phyloP scores from a whole-genome alignment of 2,797 vertebrate genomes.

The Coluber constrictor region DNA sequence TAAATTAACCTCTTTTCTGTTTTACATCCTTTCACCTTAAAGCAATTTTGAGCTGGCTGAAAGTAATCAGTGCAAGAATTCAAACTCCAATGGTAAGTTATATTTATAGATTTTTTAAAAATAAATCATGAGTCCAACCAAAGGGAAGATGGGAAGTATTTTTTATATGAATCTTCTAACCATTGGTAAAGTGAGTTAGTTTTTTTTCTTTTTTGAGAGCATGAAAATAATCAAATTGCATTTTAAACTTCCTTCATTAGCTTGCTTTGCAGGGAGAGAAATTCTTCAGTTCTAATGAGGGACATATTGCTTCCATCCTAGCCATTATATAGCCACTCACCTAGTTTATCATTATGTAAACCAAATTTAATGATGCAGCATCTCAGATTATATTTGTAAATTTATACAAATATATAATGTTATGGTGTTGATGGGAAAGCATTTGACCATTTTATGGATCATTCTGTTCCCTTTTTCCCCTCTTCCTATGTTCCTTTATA shows the following conservation, averaged over 20 bases:
- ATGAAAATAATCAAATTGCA: neutral
- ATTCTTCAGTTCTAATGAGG: neutral
- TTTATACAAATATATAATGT: neutral
- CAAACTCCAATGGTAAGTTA: slow-evolving; percentile 59
- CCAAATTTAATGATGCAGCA: neutral
- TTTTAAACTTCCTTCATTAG: neutral
- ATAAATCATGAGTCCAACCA: neutral
- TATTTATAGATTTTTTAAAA: neutral
- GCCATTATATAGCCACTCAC: neutral
- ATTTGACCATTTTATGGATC: neutral
- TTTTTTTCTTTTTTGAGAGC: neutral
- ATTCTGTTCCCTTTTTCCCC: neutral
- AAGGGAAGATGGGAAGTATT: neutral
- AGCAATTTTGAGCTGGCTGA: slow-evolving; percentile 56
- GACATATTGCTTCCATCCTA: neutral
- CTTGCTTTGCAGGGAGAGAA: neutral
- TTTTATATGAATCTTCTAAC: neutral
- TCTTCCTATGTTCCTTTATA: neutral
- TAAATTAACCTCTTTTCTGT: neutral
- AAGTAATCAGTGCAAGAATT: slow-evolving; percentile 24
- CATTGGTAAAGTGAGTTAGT: neutral
- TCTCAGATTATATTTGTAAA: neutral
- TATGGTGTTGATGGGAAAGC: neutral
- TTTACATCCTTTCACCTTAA: slow-evolving; percentile 12
- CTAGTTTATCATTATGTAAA: neutral